Percentiles rank a stretch among this genome's conserved stretches.
Conservation (phyloP, 2,888 invertebrate species). For the Agrenia bidenticulata region DNA sequence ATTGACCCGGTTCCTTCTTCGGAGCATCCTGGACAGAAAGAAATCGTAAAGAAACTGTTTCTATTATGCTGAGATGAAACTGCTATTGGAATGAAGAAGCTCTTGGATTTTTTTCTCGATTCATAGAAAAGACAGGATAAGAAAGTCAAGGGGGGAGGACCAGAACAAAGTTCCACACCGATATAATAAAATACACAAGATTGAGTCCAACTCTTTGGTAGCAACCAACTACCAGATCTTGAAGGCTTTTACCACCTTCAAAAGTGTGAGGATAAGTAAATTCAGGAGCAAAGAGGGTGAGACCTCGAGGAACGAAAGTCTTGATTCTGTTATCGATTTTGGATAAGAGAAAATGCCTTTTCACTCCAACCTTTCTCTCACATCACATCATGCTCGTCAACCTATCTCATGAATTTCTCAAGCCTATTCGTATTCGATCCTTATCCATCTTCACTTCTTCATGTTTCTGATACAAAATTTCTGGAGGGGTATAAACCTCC, state of each 20-base stretch:
- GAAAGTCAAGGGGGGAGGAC: too few relatives aligned
- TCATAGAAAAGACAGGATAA: too few relatives aligned
- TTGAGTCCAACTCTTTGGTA: background rate
- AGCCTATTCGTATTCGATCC: background rate
- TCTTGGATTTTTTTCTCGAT: too few relatives aligned
- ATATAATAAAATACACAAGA: too few relatives aligned
- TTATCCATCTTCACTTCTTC: background rate
- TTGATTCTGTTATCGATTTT: slow-evolving; percentile 21
- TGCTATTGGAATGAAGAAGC: too few relatives aligned
- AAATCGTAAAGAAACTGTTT: too few relatives aligned
- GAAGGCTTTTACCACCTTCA: background rate
- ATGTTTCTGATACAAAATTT: background rate
- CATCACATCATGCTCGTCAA: slow-evolving; percentile 17
- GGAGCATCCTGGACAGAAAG: too few relatives aligned
- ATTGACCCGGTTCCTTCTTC: too few relatives aligned
- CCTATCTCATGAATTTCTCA: slow-evolving; percentile 19
- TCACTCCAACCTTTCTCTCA: slow-evolving; percentile 3
- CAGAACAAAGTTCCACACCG: too few relatives aligned
- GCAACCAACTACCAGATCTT: too few relatives aligned
- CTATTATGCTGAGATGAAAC: too few relatives aligned
- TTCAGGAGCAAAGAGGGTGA: slow-evolving; percentile 11
- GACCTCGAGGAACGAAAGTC: background rate
- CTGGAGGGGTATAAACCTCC: too few relatives aligned
- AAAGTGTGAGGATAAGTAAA: slow-evolving; percentile 12
- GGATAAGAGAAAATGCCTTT: slow-evolving; percentile 18